Conservation (phyloP, 1,140 invertebrate species). For the Himalopsyche phryganea region DNA sequence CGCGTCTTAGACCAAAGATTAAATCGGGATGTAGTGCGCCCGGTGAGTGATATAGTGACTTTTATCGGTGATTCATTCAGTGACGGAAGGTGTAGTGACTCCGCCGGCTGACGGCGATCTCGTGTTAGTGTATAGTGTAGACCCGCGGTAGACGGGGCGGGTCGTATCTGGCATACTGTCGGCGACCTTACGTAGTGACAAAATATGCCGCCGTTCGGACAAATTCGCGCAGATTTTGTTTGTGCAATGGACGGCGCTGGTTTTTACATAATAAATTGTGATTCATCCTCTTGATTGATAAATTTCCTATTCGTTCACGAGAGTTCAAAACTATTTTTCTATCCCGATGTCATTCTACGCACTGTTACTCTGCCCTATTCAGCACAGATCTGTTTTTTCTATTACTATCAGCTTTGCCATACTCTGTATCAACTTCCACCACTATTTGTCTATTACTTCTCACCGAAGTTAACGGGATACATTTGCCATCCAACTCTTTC, state of each 20-base stretch:
- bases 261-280: slow-evolving; percentile 23
- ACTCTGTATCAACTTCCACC: too few relatives aligned
- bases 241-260: not conserved
- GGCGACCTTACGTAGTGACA: slow-evolving; percentile 2
- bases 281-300: slow-evolving; percentile 13
- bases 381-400: too few relatives aligned
- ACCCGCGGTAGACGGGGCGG: not conserved
- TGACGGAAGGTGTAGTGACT: slow-evolving; percentile 2
- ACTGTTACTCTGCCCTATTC: too few relatives aligned
- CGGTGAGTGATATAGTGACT: slow-evolving; percentile 14
- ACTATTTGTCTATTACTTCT: too few relatives aligned
- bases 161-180: slow-evolving; percentile 1
- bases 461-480: too few relatives aligned
- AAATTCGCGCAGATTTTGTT: not conserved
- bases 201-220: not conserved
- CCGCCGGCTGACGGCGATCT: slow-evolving; percentile 13
- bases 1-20: not conserved
- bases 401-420: too few relatives aligned
- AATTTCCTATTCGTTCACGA: slow-evolving; percentile 7
- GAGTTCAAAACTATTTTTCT: too few relatives aligned
- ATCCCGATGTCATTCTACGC: too few relatives aligned
- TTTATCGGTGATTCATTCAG: slow-evolving; percentile 10
- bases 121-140: slow-evolving; percentile 2
- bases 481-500: too few relatives aligned
- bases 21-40: not conserved